Percentiles rank a stretch among this genome's conserved stretches.
These are phyloP conservation scores for Nycteola revayana DNA, from an alignment of 2,888 invertebrate species.

Conservation along the genomic window DNA sequence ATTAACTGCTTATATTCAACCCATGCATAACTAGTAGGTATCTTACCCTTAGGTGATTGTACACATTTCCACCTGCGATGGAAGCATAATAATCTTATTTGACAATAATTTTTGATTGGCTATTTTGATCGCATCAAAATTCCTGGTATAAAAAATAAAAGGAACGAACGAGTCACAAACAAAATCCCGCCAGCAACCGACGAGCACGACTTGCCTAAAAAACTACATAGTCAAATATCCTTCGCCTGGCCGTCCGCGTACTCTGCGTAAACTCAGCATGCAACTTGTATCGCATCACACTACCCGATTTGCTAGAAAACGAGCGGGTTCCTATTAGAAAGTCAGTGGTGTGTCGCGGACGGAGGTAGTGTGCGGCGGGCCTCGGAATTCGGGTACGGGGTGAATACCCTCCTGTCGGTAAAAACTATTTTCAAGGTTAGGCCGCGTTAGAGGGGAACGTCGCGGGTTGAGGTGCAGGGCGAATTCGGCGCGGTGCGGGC, in stretches of 20 bases:
- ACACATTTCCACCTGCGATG: too few species aligned
- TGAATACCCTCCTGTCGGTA: conserved; percentile 80
- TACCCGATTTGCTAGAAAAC: conserved; percentile 39
- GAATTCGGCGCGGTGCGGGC: conserved; percentile 62
- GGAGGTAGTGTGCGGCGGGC: conserved; percentile 64
- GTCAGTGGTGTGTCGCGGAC: conserved; percentile 42
- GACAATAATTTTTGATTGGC: conserved; percentile 33
- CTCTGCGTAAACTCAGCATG: conserved; percentile 62
- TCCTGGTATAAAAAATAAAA: conserved; percentile 47
- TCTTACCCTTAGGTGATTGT: too few species aligned
- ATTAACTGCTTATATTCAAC: too few species aligned
- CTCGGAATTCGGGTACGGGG: conserved; percentile 79
- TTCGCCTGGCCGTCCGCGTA: conserved; percentile 50
- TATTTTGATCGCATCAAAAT: conserved; percentile 57
- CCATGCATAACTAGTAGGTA: too few species aligned
- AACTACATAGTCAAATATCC: conserved; percentile 77
- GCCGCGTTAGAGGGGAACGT: conserved; percentile 72
- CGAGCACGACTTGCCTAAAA: conserved; percentile 67
- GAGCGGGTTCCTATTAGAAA: conserved; percentile 55
- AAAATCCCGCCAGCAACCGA: conserved; percentile 58
- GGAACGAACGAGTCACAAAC: conserved; percentile 57
- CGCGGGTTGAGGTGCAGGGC: conserved; percentile 71
- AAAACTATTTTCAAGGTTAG: conserved; percentile 83
- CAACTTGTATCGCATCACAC: conserved; percentile 41
- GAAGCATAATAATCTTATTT: too few species aligned